phyloP scores from a whole-genome alignment of 2,797 vertebrate species.

The Protosalanx chinensis region DNA sequence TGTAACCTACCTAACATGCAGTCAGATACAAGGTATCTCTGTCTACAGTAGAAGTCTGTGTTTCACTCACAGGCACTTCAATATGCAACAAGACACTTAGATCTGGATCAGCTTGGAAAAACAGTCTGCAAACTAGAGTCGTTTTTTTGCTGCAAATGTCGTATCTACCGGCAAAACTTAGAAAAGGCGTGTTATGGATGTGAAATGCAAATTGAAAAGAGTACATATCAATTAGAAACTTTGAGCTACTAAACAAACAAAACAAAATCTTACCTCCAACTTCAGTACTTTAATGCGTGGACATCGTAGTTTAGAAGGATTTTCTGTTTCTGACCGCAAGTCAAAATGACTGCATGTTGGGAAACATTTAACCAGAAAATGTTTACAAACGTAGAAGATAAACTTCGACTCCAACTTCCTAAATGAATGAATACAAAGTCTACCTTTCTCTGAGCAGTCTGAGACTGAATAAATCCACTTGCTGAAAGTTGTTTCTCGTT shows the following conservation, averaged over 20 bases:
- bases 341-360: neutral
- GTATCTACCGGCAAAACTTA: neutral
- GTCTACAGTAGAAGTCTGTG: neutral
- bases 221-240: neutral
- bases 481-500: slow-evolving; percentile 10
- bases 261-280: slow-evolving; percentile 15
- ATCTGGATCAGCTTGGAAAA: neutral
- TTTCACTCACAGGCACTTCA: neutral
- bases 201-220: neutral
- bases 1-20: neutral
- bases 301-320: slow-evolving; percentile 9
- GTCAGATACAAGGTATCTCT: neutral
- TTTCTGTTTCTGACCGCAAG: slow-evolving; percentile 4
- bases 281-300: slow-evolving; percentile 8
- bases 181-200: neutral
- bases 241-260: too few relatives aligned
- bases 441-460: neutral
- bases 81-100: neutral
- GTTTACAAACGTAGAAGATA: neutral
- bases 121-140: too few relatives aligned
- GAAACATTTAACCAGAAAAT: neutral
- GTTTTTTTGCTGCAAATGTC: neutral
- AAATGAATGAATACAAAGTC: neutral
- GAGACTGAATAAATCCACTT: slow-evolving; percentile 3
- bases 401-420: neutral